Evolutionary conservation across 2,888 invertebrate genomes (phyloP).

Genomic region (Zele albiditarsus): DNA sequence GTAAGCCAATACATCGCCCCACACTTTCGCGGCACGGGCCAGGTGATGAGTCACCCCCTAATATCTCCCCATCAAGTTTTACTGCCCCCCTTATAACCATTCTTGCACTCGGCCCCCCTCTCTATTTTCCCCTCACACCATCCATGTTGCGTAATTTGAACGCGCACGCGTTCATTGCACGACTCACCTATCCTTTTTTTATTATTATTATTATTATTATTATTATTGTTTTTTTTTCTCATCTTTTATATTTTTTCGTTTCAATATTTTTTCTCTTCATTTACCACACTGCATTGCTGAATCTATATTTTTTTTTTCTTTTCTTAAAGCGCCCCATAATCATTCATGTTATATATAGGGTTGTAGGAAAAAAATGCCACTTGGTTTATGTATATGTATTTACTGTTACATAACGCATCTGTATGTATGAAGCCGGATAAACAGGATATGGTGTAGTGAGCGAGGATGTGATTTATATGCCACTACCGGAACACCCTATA

Average conservation of each 20-base stretch:
- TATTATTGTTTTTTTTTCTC: conserved; percentile 35
- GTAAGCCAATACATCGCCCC: conserved; percentile 36
- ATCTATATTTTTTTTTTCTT: no score
- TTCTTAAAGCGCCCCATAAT: neutral
- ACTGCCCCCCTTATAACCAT: conserved; percentile 36
- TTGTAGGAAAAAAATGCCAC: neutral
- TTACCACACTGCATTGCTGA: neutral
- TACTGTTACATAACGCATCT: conserved; percentile 29
- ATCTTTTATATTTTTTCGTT: conserved; percentile 30
- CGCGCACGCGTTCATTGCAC: conserved; percentile 35
- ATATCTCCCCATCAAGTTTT: conserved; percentile 51
- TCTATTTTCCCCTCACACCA: conserved; percentile 10
- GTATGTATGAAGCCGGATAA: conserved; percentile 58
- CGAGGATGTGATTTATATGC: conserved; percentile 68
- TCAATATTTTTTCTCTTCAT: neutral
- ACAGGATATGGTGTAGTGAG: conserved; percentile 58
- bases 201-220: conserved; percentile 9
- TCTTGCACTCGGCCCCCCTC: conserved; percentile 26
- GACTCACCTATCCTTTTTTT: neutral
- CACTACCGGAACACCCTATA: conserved; percentile 63
- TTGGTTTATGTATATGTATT: neutral
- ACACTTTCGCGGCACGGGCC: conserved; percentile 54
- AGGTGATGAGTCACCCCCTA: conserved; percentile 71
- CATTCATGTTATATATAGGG: neutral
- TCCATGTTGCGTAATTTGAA: conserved; percentile 55